Conservation (phyloP, 2,113 vertebrate genomes). For the Oceanites oceanicus region DNA sequence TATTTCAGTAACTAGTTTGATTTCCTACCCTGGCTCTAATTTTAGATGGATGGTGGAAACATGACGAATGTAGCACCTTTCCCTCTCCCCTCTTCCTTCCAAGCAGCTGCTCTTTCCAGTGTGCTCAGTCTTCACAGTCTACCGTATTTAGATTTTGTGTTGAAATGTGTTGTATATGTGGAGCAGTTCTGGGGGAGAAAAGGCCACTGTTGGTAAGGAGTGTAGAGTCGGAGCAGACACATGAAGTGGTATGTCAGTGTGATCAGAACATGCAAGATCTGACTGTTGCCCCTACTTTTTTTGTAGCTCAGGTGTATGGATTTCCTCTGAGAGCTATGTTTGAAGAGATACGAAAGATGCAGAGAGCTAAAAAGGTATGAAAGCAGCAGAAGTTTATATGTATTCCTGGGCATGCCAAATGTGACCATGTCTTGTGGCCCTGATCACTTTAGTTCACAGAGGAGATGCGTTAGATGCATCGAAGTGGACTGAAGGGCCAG, state of each 20-base stretch:
- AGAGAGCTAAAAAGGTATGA: not conserved
- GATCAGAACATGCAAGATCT: not conserved
- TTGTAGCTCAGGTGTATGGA: not conserved
- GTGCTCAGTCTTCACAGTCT: not conserved
- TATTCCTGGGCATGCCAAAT: not conserved
- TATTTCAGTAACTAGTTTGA: not conserved
- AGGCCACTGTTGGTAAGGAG: not conserved
- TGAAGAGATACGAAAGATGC: not conserved
- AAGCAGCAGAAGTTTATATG: not conserved
- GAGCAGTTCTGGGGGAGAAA: not conserved
- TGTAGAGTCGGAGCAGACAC: not conserved
- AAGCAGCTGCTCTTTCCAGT: not conserved
- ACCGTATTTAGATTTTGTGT: not conserved
- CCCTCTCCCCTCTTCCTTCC: not conserved
- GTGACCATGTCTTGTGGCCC: not conserved
- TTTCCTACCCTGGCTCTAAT: not conserved
- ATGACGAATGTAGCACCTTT: not conserved
- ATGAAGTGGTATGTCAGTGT: not conserved
- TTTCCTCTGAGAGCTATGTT: not conserved
- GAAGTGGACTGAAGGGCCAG: not conserved
- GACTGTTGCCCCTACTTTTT: not conserved
- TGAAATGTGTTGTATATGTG: not conserved
- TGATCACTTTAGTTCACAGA: not conserved
- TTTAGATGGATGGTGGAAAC: not conserved
- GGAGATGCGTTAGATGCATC: not conserved